Base-by-base conservation (phyloP, 2,888 invertebrate genomes). In the Crocallis elinguaria region DNA sequence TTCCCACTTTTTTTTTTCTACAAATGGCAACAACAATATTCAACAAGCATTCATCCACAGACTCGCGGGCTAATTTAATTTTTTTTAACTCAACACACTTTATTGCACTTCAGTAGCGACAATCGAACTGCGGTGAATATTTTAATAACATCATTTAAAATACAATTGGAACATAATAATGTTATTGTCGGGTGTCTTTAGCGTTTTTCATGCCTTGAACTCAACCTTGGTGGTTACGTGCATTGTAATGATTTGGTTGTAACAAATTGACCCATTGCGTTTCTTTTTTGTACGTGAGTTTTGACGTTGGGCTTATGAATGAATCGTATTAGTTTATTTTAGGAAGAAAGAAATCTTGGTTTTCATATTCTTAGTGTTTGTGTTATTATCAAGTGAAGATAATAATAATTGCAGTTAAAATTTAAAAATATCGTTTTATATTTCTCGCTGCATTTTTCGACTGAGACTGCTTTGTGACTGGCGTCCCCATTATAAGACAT, bases 111-210 rank as follows among this genome's bases (percentile, higher is more conserved):
- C 45, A 13, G 17, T 56, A 64, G 62, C 50, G 68, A 64, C 65
- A 64, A 71, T 71, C 64, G 66, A 48, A 84, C 84, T 87, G 82
- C 66, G 60, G 62, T 60, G 70, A 75, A 69, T 72, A 69, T 69
- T 73, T 75, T 75, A 73, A 74, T 73, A 75, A 72, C 78, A 71
- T 81, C 76, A 79, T 78, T 84, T 88, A 82, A 88, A 84, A 85
- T 81, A 72, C 77, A 77, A 73, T 77, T 79, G 73, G 66, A 69
- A 67, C 70, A 69, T 67, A 69, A 80, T 80, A 82, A 53, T 70
- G 63, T 60, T 39, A 52, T 57, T 35, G 66, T 83, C 69, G 84
- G 84, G 85, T 75, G 66, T 70, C 43, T 59, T 69, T 60, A 56
- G 61, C 30, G 61, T 69, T 69, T 67, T 71, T 65, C 64, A 51